Evolutionary conservation across 1,140 invertebrate genomes (phyloP).

Genomic region (Danaus plexippus): DNA sequence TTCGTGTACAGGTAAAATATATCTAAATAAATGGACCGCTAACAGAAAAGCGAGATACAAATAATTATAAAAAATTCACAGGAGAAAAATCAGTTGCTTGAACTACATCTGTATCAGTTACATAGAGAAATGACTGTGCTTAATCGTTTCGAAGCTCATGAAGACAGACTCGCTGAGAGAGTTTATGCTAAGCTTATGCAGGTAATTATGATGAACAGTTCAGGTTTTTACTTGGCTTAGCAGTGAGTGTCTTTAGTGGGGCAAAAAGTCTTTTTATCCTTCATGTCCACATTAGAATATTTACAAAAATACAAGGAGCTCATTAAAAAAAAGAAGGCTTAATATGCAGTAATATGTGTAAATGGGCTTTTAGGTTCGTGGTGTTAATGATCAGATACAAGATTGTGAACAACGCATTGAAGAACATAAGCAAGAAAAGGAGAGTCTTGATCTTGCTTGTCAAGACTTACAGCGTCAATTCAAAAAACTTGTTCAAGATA

Average conservation of each 20-base stretch:
- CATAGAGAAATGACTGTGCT: conserved; percentile 86
- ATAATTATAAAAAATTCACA: conserved; percentile 16
- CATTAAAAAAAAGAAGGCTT: too few relatives aligned
- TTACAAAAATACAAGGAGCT: too few relatives aligned
- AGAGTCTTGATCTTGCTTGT: conserved; percentile 73
- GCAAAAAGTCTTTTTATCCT: too few relatives aligned
- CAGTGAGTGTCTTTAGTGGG: too few relatives aligned
- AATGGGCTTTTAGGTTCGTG: conserved; percentile 38
- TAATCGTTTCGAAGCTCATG: conserved; percentile 81
- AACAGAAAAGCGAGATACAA: background rate
- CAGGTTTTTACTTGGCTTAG: too few relatives aligned
- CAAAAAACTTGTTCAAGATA: conserved; percentile 74
- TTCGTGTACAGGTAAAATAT: conserved; percentile 70
- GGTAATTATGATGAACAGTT: conserved; percentile 36
- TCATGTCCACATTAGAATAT: too few relatives aligned
- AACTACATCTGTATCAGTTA: conserved; percentile 79
- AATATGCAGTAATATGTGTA: conserved; percentile 4
- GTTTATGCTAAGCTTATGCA: conserved; percentile 75
- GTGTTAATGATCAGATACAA: conserved; percentile 64
- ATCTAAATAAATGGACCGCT: background rate
- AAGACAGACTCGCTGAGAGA: conserved; percentile 76
- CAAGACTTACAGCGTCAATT: conserved; percentile 73
- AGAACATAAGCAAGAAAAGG: conserved; percentile 71
- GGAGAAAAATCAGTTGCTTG: conserved; percentile 75
- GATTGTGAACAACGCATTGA: conserved; percentile 74